Evolutionary conservation across 1,140 invertebrate species (phyloP).

Genomic region (Neotoxoptera formosana): DNA sequence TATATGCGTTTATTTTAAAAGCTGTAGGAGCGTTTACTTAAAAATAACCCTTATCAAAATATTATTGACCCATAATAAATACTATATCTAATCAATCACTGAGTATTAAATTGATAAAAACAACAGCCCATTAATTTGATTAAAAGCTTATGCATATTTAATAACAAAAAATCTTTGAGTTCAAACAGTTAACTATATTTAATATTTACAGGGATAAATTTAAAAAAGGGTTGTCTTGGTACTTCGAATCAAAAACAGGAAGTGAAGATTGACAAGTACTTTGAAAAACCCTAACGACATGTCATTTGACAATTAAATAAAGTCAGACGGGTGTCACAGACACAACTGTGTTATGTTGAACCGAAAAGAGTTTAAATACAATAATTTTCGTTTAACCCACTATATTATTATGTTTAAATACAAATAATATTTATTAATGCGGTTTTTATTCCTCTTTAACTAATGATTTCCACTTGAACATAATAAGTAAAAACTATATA

Average conservation of each 20-base stretch:
- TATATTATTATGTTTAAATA: background rate
- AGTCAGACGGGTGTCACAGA: slow-evolving; percentile 18
- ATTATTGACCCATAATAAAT: background rate
- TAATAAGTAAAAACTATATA: background rate
- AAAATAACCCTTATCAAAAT: background rate
- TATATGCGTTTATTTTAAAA: background rate
- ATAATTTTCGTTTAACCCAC: background rate
- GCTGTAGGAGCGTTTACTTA: background rate
- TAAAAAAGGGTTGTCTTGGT: slow-evolving; percentile 29
- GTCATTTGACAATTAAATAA: slow-evolving; percentile 29
- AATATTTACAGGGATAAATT: background rate
- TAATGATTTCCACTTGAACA: background rate
- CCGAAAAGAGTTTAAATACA: background rate
- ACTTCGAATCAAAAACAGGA: slow-evolving; percentile 51
- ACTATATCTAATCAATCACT: background rate
- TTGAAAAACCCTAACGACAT: slow-evolving; percentile 42
- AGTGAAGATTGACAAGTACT: slow-evolving; percentile 52
- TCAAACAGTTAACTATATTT: background rate
- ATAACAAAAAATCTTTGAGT: background rate
- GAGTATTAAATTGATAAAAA: background rate
- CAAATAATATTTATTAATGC: background rate
- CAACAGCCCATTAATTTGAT: background rate
- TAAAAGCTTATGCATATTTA: background rate
- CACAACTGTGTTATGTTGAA: background rate
- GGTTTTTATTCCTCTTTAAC: background rate